A percentile compares a stretch with the other conserved stretches of the same genome.
Evolutionary conservation across 2,113 vertebrate species (phyloP).

Genomic region (Peromyscus californicus): DNA sequence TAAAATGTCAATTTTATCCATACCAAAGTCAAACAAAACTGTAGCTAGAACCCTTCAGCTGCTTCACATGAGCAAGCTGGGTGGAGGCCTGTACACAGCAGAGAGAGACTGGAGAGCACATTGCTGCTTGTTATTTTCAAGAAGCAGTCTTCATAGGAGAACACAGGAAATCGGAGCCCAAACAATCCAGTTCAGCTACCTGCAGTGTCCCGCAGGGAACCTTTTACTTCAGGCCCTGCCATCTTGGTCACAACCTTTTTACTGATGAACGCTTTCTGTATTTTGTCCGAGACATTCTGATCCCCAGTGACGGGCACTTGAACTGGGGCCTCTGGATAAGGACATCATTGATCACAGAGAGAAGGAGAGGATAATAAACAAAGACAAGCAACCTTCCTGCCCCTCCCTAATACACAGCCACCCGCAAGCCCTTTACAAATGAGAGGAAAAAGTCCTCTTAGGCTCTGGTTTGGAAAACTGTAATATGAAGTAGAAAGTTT

Average conservation of each 20-base stretch:
- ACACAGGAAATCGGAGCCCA: neutral
- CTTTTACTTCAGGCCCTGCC: slow-evolving; percentile 66
- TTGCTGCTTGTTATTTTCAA: neutral
- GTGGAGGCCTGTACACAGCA: neutral
- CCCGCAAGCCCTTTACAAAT: neutral
- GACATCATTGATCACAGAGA: slow-evolving; percentile 88
- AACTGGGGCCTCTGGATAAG: slow-evolving; percentile 85
- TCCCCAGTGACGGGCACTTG: slow-evolving; percentile 75
- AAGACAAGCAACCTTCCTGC: neutral
- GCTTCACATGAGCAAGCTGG: neutral
- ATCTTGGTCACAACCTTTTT: slow-evolving; percentile 76
- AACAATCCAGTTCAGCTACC: slow-evolving; percentile 75
- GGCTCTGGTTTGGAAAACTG: neutral
- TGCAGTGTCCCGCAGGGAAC: neutral
- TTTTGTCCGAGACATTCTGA: slow-evolving; percentile 64
- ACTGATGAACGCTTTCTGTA: slow-evolving; percentile 84
- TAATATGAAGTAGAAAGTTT: slow-evolving; percentile 45
- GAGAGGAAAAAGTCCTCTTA: neutral
- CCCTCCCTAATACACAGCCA: neutral
- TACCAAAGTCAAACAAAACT: slow-evolving; percentile 11
- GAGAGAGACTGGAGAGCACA: neutral
- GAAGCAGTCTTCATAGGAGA: slow-evolving; percentile 38
- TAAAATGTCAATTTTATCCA: slow-evolving; percentile 26
- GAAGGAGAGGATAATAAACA: slow-evolving; percentile 37
- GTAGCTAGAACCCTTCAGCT: neutral